Evolutionary conservation across 1,140 invertebrate species (phyloP).

Genomic region (Copidosoma floridanum): DNA sequence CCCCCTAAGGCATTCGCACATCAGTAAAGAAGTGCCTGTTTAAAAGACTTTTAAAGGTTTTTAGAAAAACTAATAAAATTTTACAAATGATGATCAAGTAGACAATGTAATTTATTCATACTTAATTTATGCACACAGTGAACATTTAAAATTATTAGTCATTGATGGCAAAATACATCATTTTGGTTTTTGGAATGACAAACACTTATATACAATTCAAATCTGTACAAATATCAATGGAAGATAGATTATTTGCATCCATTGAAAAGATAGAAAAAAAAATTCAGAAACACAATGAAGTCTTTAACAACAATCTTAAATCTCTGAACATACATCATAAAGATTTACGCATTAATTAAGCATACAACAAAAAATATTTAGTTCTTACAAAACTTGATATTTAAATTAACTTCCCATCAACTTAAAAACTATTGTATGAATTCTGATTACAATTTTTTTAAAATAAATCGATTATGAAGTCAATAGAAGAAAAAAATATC

Average conservation of each 20-base stretch:
- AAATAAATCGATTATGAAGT: slow-evolving; percentile 43
- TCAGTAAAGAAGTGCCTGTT: too few species aligned
- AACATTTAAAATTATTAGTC: slow-evolving; percentile 33
- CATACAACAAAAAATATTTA: too few species aligned
- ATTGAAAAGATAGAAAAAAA: slow-evolving; percentile 7
- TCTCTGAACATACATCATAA: too few species aligned
- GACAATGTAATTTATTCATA: slow-evolving; percentile 39
- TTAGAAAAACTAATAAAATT: neutral
- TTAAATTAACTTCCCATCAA: too few species aligned
- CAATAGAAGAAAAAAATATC: slow-evolving; percentile 32
- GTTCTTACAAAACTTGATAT: too few species aligned
- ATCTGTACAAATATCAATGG: slow-evolving; percentile 44
- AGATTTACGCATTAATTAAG: too few species aligned
- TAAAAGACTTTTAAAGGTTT: too few species aligned
- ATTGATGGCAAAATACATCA: slow-evolving; percentile 26
- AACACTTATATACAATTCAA: slow-evolving; percentile 47
- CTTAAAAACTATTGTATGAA: too few species aligned
- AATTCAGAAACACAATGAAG: slow-evolving; percentile 7
- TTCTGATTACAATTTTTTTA: slow-evolving; percentile 20
- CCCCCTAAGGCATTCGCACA: too few species aligned
- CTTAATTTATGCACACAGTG: slow-evolving; percentile 24
- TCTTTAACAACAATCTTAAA: too few species aligned
- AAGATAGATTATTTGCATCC: slow-evolving; percentile 32
- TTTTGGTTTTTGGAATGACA: slow-evolving; percentile 41
- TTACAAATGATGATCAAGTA: slow-evolving; percentile 7